phyloP scores from a whole-genome alignment of 2,888 invertebrate species.

The Phragmatobia fuliginosa region DNA sequence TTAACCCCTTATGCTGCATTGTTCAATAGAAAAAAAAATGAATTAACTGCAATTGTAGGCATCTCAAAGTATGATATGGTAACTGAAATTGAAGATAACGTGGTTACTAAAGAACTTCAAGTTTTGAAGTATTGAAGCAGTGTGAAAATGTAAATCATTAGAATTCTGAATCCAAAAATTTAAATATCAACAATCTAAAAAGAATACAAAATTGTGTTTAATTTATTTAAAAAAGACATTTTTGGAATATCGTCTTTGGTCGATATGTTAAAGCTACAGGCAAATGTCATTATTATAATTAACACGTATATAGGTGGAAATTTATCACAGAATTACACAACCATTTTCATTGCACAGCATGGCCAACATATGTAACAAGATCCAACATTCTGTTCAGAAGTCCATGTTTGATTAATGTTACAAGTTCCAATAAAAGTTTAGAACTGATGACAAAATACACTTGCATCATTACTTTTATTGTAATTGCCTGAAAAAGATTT shows the following conservation, averaged over 20 bases:
- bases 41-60: background rate
- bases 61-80: background rate
- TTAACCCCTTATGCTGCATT: background rate
- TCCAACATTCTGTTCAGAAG: constrained; percentile 25
- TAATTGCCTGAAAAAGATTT: constrained; percentile 42
- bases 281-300: constrained; percentile 32
- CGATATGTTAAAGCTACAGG: constrained; percentile 46
- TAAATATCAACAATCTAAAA: background rate
- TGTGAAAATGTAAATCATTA: background rate
- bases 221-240: constrained; percentile 45
- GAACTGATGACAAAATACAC: constrained; percentile 29
- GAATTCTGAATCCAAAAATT: background rate
- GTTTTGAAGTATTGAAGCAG: background rate
- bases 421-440: constrained; percentile 21
- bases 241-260: constrained; percentile 52
- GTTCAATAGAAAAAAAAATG: background rate
- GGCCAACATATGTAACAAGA: constrained; percentile 35
- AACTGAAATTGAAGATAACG: background rate
- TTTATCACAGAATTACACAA: constrained; percentile 68
- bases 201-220: constrained; percentile 27
- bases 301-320: constrained; percentile 52
- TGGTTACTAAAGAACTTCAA: background rate
- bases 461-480: constrained; percentile 28
- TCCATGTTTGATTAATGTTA: constrained; percentile 34
- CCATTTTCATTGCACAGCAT: constrained; percentile 50